phyloP scores from a whole-genome alignment of 2,797 vertebrate species.

The Cygnus olor region DNA sequence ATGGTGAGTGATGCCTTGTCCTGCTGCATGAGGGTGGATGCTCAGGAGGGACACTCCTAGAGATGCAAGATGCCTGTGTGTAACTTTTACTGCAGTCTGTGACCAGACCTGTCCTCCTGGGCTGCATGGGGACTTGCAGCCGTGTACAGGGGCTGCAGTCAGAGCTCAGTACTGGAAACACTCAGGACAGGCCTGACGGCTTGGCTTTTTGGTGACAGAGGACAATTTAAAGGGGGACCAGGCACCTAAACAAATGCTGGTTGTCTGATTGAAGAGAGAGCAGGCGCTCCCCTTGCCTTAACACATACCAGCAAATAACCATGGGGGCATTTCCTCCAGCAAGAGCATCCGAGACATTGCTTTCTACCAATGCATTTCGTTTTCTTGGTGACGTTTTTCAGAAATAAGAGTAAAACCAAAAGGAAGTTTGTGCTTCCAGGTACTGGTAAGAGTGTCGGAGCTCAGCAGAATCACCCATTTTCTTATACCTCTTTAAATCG shows the following conservation, averaged over 20 bases:
- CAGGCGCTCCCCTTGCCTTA: fast-evolving
- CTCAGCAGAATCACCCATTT: not conserved
- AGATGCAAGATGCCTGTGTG: not conserved
- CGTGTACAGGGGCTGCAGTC: not conserved
- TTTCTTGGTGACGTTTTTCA: not conserved
- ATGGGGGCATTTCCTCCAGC: not conserved
- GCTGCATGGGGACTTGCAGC: not conserved
- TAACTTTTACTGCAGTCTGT: fast-evolving
- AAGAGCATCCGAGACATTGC: not conserved
- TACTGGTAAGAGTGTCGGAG: not conserved
- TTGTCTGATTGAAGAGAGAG: not conserved
- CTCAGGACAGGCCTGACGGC: not conserved
- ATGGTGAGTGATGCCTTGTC: constrained; percentile 81
- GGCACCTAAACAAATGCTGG: not conserved
- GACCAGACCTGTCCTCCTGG: not conserved
- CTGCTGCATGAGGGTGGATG: fast-evolving
- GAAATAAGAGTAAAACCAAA: not conserved
- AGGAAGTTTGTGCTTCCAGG: not conserved
- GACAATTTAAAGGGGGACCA: not conserved
- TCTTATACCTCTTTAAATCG: not conserved
- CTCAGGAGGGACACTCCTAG: not conserved
- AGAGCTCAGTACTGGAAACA: not conserved
- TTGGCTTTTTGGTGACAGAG: not conserved
- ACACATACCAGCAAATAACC: fast-evolving
- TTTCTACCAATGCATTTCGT: not conserved